A percentile compares a stretch with the other conserved stretches of the same genome.
Evolutionary conservation across 2,113 vertebrate genomes (phyloP).

Genomic region (Addax nasomaculatus): DNA sequence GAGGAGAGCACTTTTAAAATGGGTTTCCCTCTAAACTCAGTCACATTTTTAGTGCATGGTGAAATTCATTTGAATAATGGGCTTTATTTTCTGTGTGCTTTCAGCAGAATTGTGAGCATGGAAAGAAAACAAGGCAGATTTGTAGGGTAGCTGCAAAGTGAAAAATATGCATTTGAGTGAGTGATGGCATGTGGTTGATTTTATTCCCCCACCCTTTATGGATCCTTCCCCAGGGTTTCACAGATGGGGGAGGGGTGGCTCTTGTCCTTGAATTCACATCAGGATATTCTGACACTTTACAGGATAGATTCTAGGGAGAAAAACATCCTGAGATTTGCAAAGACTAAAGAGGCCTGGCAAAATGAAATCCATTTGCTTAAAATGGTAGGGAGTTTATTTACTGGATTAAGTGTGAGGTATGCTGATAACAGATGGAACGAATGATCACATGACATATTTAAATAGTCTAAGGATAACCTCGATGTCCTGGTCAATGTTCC

Average conservation of each 20-base stretch:
- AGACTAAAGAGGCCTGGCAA: slow-evolving; percentile 65
- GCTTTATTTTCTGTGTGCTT: slow-evolving; percentile 62
- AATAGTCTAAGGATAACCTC: slow-evolving; percentile 78
- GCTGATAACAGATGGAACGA: slow-evolving; percentile 82
- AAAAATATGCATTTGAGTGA: slow-evolving; percentile 56
- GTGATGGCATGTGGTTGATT: slow-evolving; percentile 27
- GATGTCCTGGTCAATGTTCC: slow-evolving; percentile 78
- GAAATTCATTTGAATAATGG: slow-evolving; percentile 74
- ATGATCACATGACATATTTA: slow-evolving; percentile 77
- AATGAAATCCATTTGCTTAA: slow-evolving; percentile 76
- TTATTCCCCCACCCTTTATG: background rate
- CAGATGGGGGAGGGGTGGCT: slow-evolving; percentile 14
- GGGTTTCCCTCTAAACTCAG: slow-evolving; percentile 59
- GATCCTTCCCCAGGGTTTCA: background rate
- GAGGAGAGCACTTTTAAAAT: slow-evolving; percentile 59
- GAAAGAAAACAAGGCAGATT: slow-evolving; percentile 69
- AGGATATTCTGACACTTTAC: slow-evolving; percentile 67
- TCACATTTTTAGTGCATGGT: slow-evolving; percentile 53
- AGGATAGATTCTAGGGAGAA: slow-evolving; percentile 60
- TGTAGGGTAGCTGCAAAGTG: slow-evolving; percentile 59
- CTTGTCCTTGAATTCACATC: slow-evolving; percentile 76
- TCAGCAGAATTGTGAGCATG: slow-evolving; percentile 52
- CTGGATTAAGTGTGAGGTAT: slow-evolving; percentile 79
- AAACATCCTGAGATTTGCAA: slow-evolving; percentile 64
- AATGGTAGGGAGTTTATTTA: slow-evolving; percentile 74